A percentile compares a stretch with the other conserved stretches of the same genome.
These are phyloP conservation scores for Sphaerophoria taeniata DNA, from an alignment of 2,888 invertebrate genomes.

Conservation along the genomic window DNA sequence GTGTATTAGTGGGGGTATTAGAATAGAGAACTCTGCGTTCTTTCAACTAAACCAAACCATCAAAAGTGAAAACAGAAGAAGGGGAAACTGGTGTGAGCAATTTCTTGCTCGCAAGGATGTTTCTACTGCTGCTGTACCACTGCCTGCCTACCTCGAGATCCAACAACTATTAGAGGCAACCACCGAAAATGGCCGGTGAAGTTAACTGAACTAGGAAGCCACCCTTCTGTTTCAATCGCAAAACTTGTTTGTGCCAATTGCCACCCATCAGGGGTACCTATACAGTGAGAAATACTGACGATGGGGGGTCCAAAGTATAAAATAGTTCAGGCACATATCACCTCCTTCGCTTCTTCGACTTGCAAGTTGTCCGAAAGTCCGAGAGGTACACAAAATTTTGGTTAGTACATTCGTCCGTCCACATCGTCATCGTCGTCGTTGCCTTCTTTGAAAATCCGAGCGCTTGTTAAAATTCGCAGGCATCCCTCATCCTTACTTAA, in stretches of 20 bases:
- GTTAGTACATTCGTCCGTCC: not conserved
- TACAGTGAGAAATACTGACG: too few species aligned
- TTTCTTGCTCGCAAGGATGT: constrained; percentile 76
- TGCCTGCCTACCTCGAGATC: constrained; percentile 70
- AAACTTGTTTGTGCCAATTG: constrained; percentile 51
- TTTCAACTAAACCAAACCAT: constrained; percentile 23
- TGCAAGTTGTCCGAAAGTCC: constrained; percentile 64
- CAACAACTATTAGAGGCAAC: constrained; percentile 65
- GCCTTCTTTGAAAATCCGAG: constrained; percentile 67
- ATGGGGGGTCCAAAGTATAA: not conserved
- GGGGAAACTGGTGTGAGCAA: constrained; percentile 72
- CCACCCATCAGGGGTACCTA: constrained; percentile 23
- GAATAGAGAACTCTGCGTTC: constrained; percentile 29
- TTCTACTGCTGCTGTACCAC: constrained; percentile 71
- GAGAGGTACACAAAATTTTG: constrained; percentile 69
- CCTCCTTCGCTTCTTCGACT: constrained; percentile 67
- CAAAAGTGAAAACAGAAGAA: constrained; percentile 4
- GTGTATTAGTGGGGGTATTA: constrained; percentile 20
- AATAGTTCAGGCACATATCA: constrained; percentile 57
- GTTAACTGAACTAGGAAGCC: constrained; percentile 7
- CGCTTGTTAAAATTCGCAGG: constrained; percentile 59
- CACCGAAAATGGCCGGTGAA: constrained; percentile 29
- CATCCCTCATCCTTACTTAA: constrained; percentile 6
- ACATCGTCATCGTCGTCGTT: too few species aligned
- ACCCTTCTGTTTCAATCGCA: constrained; percentile 42